Evolutionary conservation across 2,113 vertebrate genomes (phyloP).

Genomic region (Pimephales promelas): DNA sequence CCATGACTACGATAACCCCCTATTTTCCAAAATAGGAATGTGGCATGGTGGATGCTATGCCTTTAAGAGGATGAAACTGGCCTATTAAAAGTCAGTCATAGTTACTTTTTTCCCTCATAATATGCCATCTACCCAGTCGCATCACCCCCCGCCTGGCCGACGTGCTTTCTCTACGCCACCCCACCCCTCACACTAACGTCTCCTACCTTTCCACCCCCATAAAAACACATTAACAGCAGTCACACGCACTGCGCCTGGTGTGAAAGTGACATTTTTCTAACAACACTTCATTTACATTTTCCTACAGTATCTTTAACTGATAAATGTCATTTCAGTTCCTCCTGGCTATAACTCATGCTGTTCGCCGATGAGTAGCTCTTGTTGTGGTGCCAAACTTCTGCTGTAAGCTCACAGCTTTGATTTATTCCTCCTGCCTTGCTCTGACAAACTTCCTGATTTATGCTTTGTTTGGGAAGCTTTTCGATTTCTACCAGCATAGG

Average conservation of each 20-base stretch:
- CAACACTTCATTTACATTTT: conserved; percentile 74
- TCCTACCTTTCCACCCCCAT: conserved; percentile 46
- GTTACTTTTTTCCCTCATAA: conserved; percentile 54
- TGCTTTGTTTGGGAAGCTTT: conserved; percentile 65
- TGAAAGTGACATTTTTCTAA: conserved; percentile 71
- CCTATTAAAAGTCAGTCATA: conserved; percentile 59
- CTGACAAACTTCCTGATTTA: conserved; percentile 70
- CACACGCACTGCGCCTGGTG: conserved; percentile 42
- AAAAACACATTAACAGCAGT: conserved; percentile 56
- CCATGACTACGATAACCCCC: conserved; percentile 81
- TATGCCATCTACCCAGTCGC: conserved; percentile 58
- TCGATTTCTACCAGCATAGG: conserved; percentile 45
- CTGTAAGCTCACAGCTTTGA: conserved; percentile 69
- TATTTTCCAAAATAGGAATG: conserved; percentile 57
- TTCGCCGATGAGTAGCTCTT: conserved; percentile 69
- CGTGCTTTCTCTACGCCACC: not conserved
- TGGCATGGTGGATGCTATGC: conserved; percentile 40
- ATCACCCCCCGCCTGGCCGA: not conserved
- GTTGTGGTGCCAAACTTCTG: conserved; percentile 70
- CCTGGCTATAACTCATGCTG: conserved; percentile 67
- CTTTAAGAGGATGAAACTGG: conserved; percentile 49
- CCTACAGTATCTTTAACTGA: conserved; percentile 72
- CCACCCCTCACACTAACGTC: not conserved
- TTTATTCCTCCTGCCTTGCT: conserved; percentile 67
- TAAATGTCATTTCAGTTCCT: conserved; percentile 74